Evolutionary conservation across 2,888 invertebrate genomes (phyloP).

Genomic region (Achlya flavicornis): DNA sequence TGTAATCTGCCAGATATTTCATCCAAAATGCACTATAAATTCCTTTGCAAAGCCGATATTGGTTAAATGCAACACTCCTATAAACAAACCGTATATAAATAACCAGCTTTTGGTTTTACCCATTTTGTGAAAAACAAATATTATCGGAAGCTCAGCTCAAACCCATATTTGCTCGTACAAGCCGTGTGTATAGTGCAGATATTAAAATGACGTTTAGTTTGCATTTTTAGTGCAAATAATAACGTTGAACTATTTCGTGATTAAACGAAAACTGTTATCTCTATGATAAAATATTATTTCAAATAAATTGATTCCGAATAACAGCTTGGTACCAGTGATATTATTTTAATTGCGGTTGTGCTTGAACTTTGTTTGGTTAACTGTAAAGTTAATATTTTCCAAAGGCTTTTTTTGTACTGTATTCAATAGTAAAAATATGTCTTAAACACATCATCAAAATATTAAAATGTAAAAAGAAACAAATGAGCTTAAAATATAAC

Average conservation of each 20-base stretch:
- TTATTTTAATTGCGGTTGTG: not conserved
- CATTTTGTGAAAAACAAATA: not conserved
- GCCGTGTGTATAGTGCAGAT: not conserved
- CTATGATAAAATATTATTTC: no score
- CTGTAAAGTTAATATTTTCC: no score
- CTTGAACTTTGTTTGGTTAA: no score
- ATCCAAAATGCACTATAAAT: no score
- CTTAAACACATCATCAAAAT: no score
- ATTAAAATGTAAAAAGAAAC: not conserved
- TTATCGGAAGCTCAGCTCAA: not conserved
- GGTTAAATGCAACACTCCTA: not conserved
- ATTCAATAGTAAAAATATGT: no score
- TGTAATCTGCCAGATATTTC: no score
- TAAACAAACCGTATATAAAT: constrained; percentile 1
- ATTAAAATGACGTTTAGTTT: not conserved
- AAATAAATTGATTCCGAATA: no score
- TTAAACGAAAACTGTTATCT: no score
- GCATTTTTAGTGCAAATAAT: not conserved
- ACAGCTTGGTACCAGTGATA: no score
- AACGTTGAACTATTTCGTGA: not conserved
- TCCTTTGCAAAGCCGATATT: not conserved
- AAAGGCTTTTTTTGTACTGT: no score
- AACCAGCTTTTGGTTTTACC: not conserved
- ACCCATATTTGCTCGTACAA: not conserved
- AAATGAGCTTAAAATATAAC: not conserved